Evolutionary conservation across 1,140 invertebrate genomes (phyloP), one percentile per base, ranked within the genome.

Genomic region (Caenorhabditis inopinata): DNA sequence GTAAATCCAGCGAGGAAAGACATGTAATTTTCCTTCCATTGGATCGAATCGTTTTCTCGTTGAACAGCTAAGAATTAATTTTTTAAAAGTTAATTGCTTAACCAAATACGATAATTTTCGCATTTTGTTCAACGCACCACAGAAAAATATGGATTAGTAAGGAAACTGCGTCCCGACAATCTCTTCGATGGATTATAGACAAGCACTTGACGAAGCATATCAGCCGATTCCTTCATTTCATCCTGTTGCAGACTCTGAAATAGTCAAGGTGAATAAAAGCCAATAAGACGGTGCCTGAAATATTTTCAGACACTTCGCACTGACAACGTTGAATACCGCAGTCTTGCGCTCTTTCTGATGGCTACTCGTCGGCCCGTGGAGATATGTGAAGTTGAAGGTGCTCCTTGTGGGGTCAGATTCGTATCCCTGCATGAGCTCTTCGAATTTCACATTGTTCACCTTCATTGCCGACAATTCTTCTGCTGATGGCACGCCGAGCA

Each of bases 401-500:
- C 29, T 23, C 62, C 23, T 76, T 23, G 23, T 16, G 3, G 21
- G 45, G 18, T 45, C 49, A 14, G 48, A 29, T 62, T 42, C n/a
- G n/a, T 78, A 58, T n/a, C 12, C 3, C 7, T 58, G 23, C 11
- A 53, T 27, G 16, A 38, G 12, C 9, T 68, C 74, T 16, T 68
- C 73, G 14, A 80, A 78, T 14, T 82, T 48, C 18, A 32, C 74
- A 16, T 18, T 75, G 12, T 48, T 76, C 23, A 78, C 76, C 14
- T 38, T 38, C 84, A 85, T 85, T 16, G 84, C 79, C 1, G 21
- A 18, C 25, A 81, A 21, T 11, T 85, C 84, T 12, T 76, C 74
- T n/a, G 58, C 49, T 81, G 95, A 97, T 18, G 97, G 97, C 83
- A 96, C 98, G 73, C 97, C 97, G 82, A 99, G 92, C 77, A 98